Conservation (phyloP, 1,140 invertebrate species). For the Pogonomyrmex californicus region DNA sequence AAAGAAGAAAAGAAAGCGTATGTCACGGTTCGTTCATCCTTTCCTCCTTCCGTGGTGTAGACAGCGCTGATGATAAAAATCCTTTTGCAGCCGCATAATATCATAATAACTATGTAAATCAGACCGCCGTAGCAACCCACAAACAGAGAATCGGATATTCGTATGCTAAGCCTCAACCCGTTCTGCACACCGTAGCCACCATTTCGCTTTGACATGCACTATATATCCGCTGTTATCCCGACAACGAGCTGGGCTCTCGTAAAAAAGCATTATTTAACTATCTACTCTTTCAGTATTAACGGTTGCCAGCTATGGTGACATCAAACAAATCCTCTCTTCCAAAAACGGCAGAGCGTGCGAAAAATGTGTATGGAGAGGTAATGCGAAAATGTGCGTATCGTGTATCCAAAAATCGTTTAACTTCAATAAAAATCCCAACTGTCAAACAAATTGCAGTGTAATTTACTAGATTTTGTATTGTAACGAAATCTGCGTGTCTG, state of each 20-base stretch:
- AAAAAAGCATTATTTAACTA: slow-evolving; percentile 64
- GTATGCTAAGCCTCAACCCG: slow-evolving; percentile 80
- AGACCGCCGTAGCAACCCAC: slow-evolving; percentile 72
- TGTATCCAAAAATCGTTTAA: slow-evolving; percentile 34
- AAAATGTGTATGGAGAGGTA: background rate
- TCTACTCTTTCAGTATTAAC: slow-evolving; percentile 66
- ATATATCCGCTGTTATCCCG: slow-evolving; percentile 67
- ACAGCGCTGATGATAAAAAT: slow-evolving; percentile 80
- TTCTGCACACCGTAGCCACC: slow-evolving; percentile 17
- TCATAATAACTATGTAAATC: slow-evolving; percentile 86
- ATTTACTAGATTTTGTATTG: slow-evolving; percentile 16
- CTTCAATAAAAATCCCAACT: slow-evolving; percentile 36
- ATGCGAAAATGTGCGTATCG: slow-evolving; percentile 34
- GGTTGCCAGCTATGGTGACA: slow-evolving; percentile 41
- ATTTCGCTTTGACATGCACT: slow-evolving; percentile 66
- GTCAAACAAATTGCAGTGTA: slow-evolving; percentile 14
- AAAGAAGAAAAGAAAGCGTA: slow-evolving; percentile 51
- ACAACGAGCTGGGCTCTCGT: slow-evolving; percentile 75
- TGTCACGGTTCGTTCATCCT: slow-evolving; percentile 60
- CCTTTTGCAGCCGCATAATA: slow-evolving; percentile 82
- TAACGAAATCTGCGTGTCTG: background rate
- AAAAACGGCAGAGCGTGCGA: slow-evolving; percentile 19
- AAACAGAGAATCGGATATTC: slow-evolving; percentile 82
- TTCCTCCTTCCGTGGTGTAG: slow-evolving; percentile 58
- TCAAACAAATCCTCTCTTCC: slow-evolving; percentile 53